A percentile compares a stretch with the other conserved stretches of the same genome.
Conservation (phyloP, 2,113 vertebrate species). For the Sylvietta virens region DNA sequence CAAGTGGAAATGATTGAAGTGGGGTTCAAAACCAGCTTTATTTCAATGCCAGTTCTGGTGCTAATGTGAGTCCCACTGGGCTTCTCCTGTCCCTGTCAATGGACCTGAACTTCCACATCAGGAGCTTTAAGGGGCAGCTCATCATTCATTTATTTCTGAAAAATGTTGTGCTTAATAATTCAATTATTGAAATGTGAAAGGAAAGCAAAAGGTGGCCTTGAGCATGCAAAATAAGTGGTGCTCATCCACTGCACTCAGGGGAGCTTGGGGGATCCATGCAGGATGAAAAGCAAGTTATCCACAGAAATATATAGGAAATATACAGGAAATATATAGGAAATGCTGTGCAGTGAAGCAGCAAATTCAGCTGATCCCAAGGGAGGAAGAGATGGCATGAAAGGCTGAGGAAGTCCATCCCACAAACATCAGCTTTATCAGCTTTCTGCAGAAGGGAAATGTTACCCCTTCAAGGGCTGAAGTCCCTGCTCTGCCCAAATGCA, state of each 20-base stretch:
- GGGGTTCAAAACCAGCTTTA: slow-evolving; percentile 63
- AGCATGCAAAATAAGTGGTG: background rate
- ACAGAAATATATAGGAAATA: background rate
- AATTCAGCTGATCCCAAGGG: background rate
- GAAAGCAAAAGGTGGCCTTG: background rate
- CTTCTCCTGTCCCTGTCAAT: background rate
- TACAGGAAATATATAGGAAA: background rate
- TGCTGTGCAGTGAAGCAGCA: background rate
- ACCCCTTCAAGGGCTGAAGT: background rate
- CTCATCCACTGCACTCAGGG: background rate
- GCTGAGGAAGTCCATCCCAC: background rate
- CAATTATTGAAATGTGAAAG: background rate
- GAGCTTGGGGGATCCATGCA: background rate
- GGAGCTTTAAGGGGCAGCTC: background rate
- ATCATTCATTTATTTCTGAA: background rate
- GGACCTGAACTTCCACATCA: background rate
- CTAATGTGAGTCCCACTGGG: slow-evolving; percentile 9
- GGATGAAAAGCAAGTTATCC: background rate
- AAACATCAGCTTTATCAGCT: background rate
- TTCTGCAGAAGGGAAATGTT: background rate
- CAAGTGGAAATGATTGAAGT: slow-evolving; percentile 73
- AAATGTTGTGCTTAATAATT: background rate
- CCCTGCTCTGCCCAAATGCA: background rate
- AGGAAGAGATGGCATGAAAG: background rate
- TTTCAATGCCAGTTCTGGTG: slow-evolving; percentile 53